A percentile compares a stretch with the other conserved stretches of the same genome.
These are phyloP conservation scores for Exocentrus adspersus DNA, from an alignment of 2,888 invertebrate genomes.

Conservation along the genomic window DNA sequence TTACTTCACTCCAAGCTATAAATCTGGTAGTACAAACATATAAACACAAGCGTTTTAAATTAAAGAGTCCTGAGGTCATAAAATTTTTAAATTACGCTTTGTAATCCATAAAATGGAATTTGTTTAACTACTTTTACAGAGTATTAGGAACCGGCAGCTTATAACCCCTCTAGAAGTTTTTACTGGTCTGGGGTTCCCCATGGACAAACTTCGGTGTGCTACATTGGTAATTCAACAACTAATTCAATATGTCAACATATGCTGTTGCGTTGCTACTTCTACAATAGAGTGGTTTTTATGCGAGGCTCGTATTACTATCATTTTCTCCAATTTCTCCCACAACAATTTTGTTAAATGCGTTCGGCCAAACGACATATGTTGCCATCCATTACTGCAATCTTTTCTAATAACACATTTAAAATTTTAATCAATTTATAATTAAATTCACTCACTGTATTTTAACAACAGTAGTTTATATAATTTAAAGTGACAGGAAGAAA, in stretches of 20 bases:
- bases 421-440: too few species aligned
- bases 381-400: too few species aligned
- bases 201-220: conserved; percentile 47
- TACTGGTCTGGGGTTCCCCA: conserved; percentile 39
- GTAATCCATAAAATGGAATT: conserved; percentile 53
- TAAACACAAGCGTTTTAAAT: conserved; percentile 55
- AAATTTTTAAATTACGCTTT: conserved; percentile 55
- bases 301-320: conserved; percentile 46
- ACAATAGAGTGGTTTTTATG: conserved; percentile 42
- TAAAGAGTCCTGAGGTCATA: conserved; percentile 53
- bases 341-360: conserved; percentile 34
- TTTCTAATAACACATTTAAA: too few species aligned
- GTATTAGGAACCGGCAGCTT: conserved; percentile 50
- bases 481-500: too few species aligned
- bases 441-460: too few species aligned
- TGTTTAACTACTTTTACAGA: conserved; percentile 49
- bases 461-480: too few species aligned
- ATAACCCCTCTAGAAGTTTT: conserved; percentile 46
- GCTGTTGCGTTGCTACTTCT: too few species aligned
- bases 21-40: conserved; percentile 47
- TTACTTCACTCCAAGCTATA: conserved; percentile 40
- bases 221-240: conserved; percentile 49
- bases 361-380: conserved; percentile 28
- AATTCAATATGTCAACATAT: conserved; percentile 58
- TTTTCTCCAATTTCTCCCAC: conserved; percentile 45